Base-by-base conservation (phyloP, 2,113 vertebrate species). In the Carassius gibelio region DNA sequence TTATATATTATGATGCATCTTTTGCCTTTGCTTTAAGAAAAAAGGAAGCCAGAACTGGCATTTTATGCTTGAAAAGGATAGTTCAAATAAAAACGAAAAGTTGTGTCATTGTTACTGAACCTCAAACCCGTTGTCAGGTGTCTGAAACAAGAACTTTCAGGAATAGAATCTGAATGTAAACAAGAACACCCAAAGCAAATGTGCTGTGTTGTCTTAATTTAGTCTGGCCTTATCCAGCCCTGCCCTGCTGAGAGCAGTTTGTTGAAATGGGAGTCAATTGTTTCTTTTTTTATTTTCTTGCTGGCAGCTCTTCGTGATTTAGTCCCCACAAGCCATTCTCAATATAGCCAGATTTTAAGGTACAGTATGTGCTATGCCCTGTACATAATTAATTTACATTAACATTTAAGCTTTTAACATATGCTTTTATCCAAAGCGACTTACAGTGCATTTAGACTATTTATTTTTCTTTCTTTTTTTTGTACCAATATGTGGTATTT, bases 121-220 rank as follows among this genome's bases (percentile, higher is more conserved):
- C 50, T 55, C 50, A 19, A 15, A 76, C 62, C 19, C 48, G 7
- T 42, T 52, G 52, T 64, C 62, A 45, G 4, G 26, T 55, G 45
- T 69, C 64, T 45, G 5, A 68, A 55, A 19, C 79, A 68, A 50
- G 15, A 59, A 23, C 34, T 26, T 74, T 50, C 52, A 72, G 30
- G 81, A 38, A 72, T 74, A 83, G 50, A 83, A 59, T 23, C 34
- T 36, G 45, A 72, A 83, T 83, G 19, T 83, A 83, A 83, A 72
- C 81, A 72, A 23, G 26, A 72, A 83, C 9, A 72, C 19, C 30
- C 48, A 38, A 55, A 23, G 23, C 81, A 57, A 72, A 71, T 72
- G 81, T 57, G 45, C 42, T 19, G 45, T 34, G 26, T 30, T 71
- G 45, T 71, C 80, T 82, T 50, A 50, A 71, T 71, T 71, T 69